Base-by-base conservation (phyloP, 64 coral and sea anemone genomes). In the Cladopsammia gracilis region DNA sequence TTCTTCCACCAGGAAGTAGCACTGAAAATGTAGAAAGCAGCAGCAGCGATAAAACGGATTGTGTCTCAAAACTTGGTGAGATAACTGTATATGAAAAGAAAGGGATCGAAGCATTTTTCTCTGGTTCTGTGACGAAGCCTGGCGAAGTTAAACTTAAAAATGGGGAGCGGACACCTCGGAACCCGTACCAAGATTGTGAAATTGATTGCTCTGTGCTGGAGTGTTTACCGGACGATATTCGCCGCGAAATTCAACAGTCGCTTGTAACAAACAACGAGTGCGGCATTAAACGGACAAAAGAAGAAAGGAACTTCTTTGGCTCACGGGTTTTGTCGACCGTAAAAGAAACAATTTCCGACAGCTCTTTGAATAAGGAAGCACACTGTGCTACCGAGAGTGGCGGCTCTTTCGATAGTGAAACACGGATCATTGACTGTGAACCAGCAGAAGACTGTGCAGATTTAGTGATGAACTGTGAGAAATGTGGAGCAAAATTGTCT, bases 191-290 rank as follows among this genome's bases (percentile, higher is more conserved):
- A 58, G 83, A 90, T 3, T 91, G 90, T 53, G n/a, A 81, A 45
- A 88, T 96, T 64, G 94, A 92, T 81, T 51, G 87, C 53, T 10
- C 45, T 7, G 65, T 96, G 72, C 79, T 96, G 60, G 79, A 88
- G 26, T 75, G 85, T 44, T 82, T 96, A 64, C 94, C 94, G 0
- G 71, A 92, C 59, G 69, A 92, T 16, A 92, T 96, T 82, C 83
- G 70, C 58, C 78, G 53, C 42, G 94, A 96, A 89, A 92, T 96
- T 88, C 43, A 92, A 78, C 88, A 83, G 15, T 84, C 87, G 24
- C 58, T 83, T 51, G 16, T 16, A 13, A 5, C 45, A 89, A 89
- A 12, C 23, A 89, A 23, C 53, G 22, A 65, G 66, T 51, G 20
- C 25, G 57, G 19, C 20, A 34, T 34, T 34, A 56, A 89, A 5